Evolutionary conservation across 1,140 invertebrate species (phyloP), one percentile per base, ranked within the genome.

Genomic region (Glomeris maerens): DNA sequence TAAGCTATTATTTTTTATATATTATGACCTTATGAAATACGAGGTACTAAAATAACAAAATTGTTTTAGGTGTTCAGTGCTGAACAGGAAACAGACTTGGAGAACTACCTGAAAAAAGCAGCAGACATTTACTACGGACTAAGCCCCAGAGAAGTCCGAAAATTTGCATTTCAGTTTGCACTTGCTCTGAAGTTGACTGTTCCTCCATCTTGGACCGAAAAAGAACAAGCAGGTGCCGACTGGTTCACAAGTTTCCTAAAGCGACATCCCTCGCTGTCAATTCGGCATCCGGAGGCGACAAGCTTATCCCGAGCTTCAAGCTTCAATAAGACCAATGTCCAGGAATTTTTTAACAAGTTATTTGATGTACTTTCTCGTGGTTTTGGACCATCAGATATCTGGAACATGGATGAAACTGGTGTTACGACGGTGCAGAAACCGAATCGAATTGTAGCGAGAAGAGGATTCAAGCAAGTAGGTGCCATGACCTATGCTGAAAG

Each of bases 341-440:
- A 21, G 17, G 27, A 5, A 7, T 48, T 48, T 48, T 48, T 58
- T 50, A 31, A 52, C 17, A 55, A 61, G 42, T 47, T 60, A 17
- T 23, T 45, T 10, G 27, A 17, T 23, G 56, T 61, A 17, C 49
- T 59, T 29, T 45, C 52, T 45, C 23, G 41, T 42, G 52, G 56
- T 20, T 63, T 63, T 47, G 40, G 41, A 47, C 45, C 60, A 20
- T 17, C 41, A 5, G 52, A 56, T 3, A 69, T 74, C 22, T 71
- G 61, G 45, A 72, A 73, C 55, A 56, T 70, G 13, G 70, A 73
- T 59, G 72, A 73, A 57, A 72, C 67, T 3, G 71, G 68, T 14
- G 55, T 70, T 31, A 66, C 64, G 26, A 72, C 68, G 13, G 67
- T 72, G 1, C 61, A 69, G 26, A 67, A 65, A 54, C 62, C 63